Evolutionary conservation across 2,797 vertebrate species (phyloP).

Genomic region (Eulemur rubriventer): DNA sequence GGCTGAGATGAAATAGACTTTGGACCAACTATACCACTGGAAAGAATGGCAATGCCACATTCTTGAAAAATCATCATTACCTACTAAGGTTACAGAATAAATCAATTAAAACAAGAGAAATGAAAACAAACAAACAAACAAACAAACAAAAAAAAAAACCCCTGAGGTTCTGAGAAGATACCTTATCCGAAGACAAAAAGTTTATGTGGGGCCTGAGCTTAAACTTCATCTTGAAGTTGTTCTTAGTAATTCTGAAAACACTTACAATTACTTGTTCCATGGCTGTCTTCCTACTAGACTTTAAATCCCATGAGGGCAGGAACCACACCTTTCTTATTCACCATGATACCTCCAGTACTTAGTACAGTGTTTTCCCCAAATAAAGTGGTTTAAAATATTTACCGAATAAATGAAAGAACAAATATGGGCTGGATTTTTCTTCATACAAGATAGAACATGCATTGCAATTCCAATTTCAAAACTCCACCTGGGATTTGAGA

Average conservation of each 20-base stretch:
- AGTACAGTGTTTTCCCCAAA: neutral
- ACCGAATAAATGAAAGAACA: neutral
- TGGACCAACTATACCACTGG: neutral
- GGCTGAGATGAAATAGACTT: neutral
- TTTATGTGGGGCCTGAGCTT: neutral
- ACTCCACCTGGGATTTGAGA: neutral
- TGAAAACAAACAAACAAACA: neutral
- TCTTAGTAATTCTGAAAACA: neutral
- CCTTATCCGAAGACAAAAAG: neutral
- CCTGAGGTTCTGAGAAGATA: neutral
- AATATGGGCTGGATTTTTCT: neutral
- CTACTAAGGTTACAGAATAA: neutral
- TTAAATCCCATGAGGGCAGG: neutral
- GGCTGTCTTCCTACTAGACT: neutral
- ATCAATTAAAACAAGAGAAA: neutral
- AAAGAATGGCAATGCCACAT: neutral
- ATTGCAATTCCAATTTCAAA: neutral
- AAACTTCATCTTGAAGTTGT: neutral
- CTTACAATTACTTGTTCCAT: neutral
- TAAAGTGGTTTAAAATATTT: neutral
- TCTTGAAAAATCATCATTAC: neutral
- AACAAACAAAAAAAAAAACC: too few relatives aligned
- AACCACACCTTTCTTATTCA: neutral
- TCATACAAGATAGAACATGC: neutral
- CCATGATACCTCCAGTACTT: neutral